phyloP scores from a whole-genome alignment of 2,888 invertebrate genomes.

The Eupithecia vulgata region DNA sequence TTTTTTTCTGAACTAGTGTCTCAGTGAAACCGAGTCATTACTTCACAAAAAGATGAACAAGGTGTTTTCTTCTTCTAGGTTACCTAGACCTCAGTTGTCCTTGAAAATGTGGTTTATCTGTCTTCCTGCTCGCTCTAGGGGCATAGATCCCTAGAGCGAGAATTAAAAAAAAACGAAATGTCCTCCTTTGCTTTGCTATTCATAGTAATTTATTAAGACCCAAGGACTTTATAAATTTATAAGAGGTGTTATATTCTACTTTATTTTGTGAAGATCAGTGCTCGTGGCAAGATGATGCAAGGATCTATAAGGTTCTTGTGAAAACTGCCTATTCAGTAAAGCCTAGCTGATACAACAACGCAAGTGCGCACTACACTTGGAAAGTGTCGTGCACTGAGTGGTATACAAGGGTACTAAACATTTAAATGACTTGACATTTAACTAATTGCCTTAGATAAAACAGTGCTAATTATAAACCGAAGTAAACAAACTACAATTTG shows the following conservation, averaged over 20 bases:
- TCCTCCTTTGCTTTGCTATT: too few relatives aligned
- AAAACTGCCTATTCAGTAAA: background rate
- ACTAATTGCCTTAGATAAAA: constrained; percentile 8
- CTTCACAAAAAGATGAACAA: too few relatives aligned
- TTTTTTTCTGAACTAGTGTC: background rate
- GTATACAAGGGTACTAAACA: background rate
- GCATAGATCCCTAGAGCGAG: too few relatives aligned
- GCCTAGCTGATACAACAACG: background rate
- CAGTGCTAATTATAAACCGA: constrained; percentile 6
- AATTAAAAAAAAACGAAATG: too few relatives aligned
- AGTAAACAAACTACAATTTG: background rate
- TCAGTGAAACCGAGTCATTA: too few relatives aligned
- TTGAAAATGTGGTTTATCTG: background rate
- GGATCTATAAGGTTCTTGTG: background rate
- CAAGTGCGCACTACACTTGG: background rate
- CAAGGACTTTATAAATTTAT: too few relatives aligned
- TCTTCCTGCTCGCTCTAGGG: too few relatives aligned
- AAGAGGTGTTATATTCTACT: too few relatives aligned
- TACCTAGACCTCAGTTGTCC: background rate
- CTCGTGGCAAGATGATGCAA: background rate
- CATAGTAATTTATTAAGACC: too few relatives aligned
- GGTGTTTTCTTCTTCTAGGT: background rate
- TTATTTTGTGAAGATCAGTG: too few relatives aligned
- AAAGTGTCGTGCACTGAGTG: background rate
- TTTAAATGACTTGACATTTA: constrained; percentile 10